Percentiles rank a stretch among this genome's conserved stretches.
phyloP scores from a whole-genome alignment of 2,113 vertebrate genomes.

The Trinectes maculatus region DNA sequence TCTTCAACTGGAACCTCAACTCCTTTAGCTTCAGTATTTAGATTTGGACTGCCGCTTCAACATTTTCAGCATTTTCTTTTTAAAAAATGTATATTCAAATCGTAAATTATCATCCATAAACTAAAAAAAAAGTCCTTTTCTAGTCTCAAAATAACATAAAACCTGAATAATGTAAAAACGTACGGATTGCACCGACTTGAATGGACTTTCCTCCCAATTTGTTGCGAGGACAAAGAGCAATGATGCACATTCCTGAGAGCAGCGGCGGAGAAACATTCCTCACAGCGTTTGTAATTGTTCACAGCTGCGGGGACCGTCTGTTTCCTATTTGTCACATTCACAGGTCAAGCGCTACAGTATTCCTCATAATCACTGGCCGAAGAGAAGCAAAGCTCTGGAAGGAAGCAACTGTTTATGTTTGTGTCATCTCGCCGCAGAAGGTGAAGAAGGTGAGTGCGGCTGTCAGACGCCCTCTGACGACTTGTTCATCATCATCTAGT shows the following conservation, averaged over 20 bases:
- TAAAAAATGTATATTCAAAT: not conserved
- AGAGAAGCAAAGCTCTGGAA: constrained; percentile 41
- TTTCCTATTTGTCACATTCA: constrained; percentile 76
- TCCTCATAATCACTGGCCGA: constrained; percentile 59
- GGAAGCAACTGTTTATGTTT: constrained; percentile 46
- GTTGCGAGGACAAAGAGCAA: constrained; percentile 69
- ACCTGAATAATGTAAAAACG: too few relatives aligned
- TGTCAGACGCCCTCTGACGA: constrained; percentile 20
- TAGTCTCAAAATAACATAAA: too few relatives aligned
- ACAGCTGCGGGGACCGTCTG: constrained; percentile 67
- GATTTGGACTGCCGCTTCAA: not conserved
- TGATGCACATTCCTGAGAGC: constrained; percentile 72
- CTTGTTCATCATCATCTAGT: constrained; percentile 29
- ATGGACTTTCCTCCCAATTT: constrained; percentile 57
- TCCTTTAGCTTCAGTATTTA: not conserved
- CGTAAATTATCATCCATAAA: not conserved
- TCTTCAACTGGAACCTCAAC: not conserved
- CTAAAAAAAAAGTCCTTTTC: not conserved
- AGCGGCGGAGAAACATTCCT: constrained; percentile 68
- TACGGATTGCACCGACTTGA: constrained; percentile 36
- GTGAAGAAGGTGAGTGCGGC: constrained; percentile 49
- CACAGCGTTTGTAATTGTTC: constrained; percentile 77
- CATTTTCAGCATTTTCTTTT: not conserved
- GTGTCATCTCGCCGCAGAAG: constrained; percentile 41
- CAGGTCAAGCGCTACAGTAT: constrained; percentile 65